Evolutionary conservation across 2,888 invertebrate species (phyloP).

Genomic region (Andrena minutula): DNA sequence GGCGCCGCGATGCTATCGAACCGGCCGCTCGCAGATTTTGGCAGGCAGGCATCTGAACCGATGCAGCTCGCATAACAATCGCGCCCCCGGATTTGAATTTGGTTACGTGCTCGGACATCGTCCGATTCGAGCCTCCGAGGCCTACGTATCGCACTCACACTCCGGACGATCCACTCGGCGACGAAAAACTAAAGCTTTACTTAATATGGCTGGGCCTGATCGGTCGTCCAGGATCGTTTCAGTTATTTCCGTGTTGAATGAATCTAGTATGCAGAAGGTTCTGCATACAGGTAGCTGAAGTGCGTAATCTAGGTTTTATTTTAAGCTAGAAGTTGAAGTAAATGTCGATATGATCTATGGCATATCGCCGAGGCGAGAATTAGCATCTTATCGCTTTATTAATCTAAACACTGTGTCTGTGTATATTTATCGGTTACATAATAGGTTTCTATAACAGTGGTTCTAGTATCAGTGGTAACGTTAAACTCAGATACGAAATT

Average conservation of each 20-base stretch:
- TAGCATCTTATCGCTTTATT: not conserved
- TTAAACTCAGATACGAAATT: too few relatives aligned
- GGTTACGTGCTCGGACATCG: constrained; percentile 68
- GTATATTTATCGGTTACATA: not conserved
- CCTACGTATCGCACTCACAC: constrained; percentile 13
- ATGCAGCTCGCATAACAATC: constrained; percentile 80
- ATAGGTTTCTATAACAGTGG: not conserved
- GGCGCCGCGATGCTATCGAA: constrained; percentile 73
- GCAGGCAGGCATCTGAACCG: constrained; percentile 71
- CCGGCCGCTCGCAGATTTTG: constrained; percentile 73
- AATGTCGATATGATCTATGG: not conserved
- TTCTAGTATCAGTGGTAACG: not conserved
- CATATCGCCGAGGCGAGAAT: not conserved
- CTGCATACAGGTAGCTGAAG: not conserved
- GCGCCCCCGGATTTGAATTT: constrained; percentile 78
- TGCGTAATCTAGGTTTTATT: not conserved
- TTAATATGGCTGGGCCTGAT: constrained; percentile 74
- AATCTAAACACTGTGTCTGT: not conserved
- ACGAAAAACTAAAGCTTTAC: constrained; percentile 71
- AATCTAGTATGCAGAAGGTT: not conserved
- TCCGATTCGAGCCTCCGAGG: constrained; percentile 42
- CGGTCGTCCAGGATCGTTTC: not conserved
- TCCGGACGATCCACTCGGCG: not conserved
- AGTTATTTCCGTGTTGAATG: not conserved
- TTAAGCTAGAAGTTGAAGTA: not conserved